Base-by-base conservation (phyloP, 2,797 vertebrate genomes). In the Ctenochaetus hawaiiensis region DNA sequence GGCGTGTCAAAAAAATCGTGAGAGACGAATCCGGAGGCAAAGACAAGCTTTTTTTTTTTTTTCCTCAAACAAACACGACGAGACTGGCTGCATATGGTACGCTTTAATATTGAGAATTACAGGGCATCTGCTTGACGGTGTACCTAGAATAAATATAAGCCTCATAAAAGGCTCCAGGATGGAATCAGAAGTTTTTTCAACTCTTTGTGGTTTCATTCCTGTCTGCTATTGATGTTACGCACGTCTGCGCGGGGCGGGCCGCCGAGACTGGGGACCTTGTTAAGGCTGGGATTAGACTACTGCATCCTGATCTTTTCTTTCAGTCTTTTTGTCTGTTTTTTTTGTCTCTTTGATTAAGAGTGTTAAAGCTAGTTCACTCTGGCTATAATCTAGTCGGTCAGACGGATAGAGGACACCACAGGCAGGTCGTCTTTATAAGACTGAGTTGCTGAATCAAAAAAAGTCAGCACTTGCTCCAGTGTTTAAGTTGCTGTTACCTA, bases 1-100 rank as follows among this genome's bases (percentile, higher is more conserved):
- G 84, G 87, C 88, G 64, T 68, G 87, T 77, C 79, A 70, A 26
- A 68, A 68, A 72, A 72, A 80, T 26, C 26, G 84, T 67, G 82
- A 69, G 70, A 59, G 73, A 85, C 16, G 41, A 80, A 81, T 79
- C 72, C 30, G 18, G 48, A 39, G 67, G 76, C 71, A 80, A 37
- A 5, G 22, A 58, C 48, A 5, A 20, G 60, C 41, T 78, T 66
- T 30, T 30, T 30, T 30, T 30, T 30, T 30, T 30, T 30, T n/a
- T n/a, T n/a, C n/a, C 26, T 59, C 66, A 84, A 86, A 78, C 5
- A 0, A 70, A 80, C 75, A 60, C 14, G 4, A 37, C 3, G 41
- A 71, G 79, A 63, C 34, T 1, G 73, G 67, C 79, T 77, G 79
- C 75, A 74, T 71, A 65, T 57, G 72, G 78, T 48, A 14, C 5